phyloP scores from a whole-genome alignment of 2,888 invertebrate genomes.

The Tetropium fuscum region DNA sequence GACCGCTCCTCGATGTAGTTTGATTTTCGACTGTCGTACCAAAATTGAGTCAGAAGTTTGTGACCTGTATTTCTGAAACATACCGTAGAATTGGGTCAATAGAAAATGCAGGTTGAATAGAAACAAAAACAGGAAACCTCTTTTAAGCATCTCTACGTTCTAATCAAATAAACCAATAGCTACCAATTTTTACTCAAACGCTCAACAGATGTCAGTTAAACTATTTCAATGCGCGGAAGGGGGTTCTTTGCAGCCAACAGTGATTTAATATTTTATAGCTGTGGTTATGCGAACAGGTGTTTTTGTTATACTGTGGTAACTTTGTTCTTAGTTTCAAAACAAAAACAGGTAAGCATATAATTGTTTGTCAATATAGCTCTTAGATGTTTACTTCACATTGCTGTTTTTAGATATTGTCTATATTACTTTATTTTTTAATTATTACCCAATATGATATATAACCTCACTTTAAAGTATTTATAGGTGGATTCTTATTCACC shows the following conservation, averaged over 20 bases:
- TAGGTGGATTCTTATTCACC: too few species aligned
- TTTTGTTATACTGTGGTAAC: not conserved
- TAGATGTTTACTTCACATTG: not conserved
- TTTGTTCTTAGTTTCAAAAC: not conserved
- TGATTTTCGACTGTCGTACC: too few species aligned
- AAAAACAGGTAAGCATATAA: not conserved
- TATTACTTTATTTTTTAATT: not conserved
- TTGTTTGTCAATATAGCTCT: not conserved
- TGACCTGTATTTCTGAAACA: too few species aligned
- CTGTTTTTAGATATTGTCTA: not conserved
- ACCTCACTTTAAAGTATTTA: too few species aligned
- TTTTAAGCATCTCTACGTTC: not conserved
- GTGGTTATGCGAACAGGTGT: not conserved
- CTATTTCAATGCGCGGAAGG: not conserved
- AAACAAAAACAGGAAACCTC: not conserved
- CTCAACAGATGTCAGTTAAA: constrained; percentile 3
- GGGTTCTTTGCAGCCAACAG: not conserved
- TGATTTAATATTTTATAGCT: not conserved
- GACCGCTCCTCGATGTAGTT: too few species aligned
- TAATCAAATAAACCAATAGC: not conserved
- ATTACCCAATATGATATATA: not conserved
- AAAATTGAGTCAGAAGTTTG: too few species aligned
- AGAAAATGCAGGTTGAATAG: not conserved
- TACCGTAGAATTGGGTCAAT: not conserved
- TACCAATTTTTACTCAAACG: not conserved